A percentile compares a stretch with the other conserved stretches of the same genome.
Conservation (phyloP, 2,797 vertebrate genomes). For the Cyclopterus lumpus region DNA sequence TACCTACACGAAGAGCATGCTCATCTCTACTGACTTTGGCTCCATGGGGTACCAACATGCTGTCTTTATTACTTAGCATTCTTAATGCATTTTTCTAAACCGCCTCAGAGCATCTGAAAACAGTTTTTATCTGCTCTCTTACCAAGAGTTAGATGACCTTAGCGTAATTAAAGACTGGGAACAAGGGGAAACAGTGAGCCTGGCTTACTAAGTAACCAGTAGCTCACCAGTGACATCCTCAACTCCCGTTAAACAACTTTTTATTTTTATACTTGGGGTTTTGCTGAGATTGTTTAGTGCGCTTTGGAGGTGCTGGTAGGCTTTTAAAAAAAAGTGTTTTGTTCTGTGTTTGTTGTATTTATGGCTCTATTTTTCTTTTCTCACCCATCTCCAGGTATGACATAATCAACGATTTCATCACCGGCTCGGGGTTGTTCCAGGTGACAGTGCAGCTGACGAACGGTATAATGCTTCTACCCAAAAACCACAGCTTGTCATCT, state of each 20-base stretch:
- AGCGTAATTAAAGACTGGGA: not conserved
- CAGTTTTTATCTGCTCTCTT: not conserved
- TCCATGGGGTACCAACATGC: constrained; percentile 81
- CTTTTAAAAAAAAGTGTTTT: not conserved
- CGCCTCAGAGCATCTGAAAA: not conserved
- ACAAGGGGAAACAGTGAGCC: not conserved
- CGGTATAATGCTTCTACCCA: constrained; percentile 82
- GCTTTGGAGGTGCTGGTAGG: not conserved
- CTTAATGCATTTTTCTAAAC: constrained; percentile 1
- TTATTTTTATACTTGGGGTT: not conserved
- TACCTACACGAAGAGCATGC: constrained; percentile 82
- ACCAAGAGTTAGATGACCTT: not conserved
- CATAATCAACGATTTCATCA: constrained; percentile 82
- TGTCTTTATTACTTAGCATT: constrained; percentile 23
- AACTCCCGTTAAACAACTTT: not conserved
- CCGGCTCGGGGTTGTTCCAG: constrained; percentile 84
- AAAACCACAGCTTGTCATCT: constrained; percentile 86
- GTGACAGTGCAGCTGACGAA: constrained; percentile 87
- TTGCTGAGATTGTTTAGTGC: not conserved
- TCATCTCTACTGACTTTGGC: constrained; percentile 85
- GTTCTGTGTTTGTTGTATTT: not conserved
- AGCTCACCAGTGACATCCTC: not conserved
- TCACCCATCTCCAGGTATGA: constrained; percentile 77
- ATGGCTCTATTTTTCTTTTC: not conserved
- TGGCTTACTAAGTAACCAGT: not conserved